A percentile compares a stretch with the other conserved stretches of the same genome.
These are phyloP conservation scores for Phyllotis vaccarum DNA, from an alignment of 2,797 vertebrate species.

Conservation along the genomic window DNA sequence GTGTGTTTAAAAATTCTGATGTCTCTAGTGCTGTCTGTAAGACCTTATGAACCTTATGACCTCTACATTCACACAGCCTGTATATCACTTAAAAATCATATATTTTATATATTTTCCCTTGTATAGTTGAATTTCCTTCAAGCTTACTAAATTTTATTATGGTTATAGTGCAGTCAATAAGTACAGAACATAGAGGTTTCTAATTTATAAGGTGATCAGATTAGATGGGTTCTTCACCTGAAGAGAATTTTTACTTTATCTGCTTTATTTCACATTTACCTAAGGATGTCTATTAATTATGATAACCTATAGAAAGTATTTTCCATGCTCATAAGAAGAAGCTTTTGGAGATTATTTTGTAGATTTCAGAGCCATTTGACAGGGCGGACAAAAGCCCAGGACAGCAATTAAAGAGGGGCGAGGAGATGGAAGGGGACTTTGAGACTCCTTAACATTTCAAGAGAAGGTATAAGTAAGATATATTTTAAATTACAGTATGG, in stretches of 20 bases:
- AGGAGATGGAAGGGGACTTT: slow-evolving; percentile 61
- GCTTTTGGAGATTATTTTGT: slow-evolving; percentile 72
- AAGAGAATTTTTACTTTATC: slow-evolving; percentile 67
- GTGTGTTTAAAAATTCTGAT: not conserved
- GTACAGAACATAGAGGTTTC: slow-evolving; percentile 38
- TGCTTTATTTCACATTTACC: slow-evolving; percentile 81
- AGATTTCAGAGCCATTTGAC: slow-evolving; percentile 77
- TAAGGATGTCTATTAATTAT: slow-evolving; percentile 82
- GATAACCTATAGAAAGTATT: slow-evolving; percentile 78
- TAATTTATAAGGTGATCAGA: slow-evolving; percentile 75
- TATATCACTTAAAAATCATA: not conserved
- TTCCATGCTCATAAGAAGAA: slow-evolving; percentile 71
- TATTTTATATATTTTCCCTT: not conserved
- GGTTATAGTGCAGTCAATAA: slow-evolving; percentile 69
- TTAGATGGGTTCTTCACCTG: slow-evolving; percentile 61
- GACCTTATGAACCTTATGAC: not conserved
- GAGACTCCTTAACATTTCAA: slow-evolving; percentile 14
- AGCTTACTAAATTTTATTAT: slow-evolving; percentile 25
- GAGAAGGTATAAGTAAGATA: slow-evolving; percentile 15
- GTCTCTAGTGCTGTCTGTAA: not conserved
- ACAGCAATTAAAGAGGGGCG: slow-evolving; percentile 29
- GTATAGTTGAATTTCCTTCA: slow-evolving; percentile 67
- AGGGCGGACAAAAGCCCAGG: slow-evolving; percentile 76
- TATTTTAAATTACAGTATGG: not conserved
- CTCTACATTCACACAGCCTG: not conserved